These are phyloP conservation scores for Torymus aiolomorphi DNA, from an alignment of 2,888 invertebrate genomes.

Conservation along the genomic window DNA sequence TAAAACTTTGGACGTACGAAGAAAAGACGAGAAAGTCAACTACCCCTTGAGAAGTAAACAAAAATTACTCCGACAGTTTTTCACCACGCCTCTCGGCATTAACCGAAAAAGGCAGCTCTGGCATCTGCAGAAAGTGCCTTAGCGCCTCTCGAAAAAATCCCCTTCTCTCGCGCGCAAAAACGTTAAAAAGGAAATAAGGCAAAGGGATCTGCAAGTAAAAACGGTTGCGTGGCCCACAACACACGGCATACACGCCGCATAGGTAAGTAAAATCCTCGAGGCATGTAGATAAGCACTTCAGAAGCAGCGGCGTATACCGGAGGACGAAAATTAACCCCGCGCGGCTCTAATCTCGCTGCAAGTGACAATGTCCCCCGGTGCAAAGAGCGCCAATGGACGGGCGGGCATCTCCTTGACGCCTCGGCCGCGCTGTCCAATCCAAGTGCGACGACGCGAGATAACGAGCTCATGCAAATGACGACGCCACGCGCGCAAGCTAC, in stretches of 20 bases:
- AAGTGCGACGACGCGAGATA: conserved; percentile 41
- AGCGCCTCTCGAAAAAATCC: no score
- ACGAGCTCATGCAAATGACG: conserved; percentile 48
- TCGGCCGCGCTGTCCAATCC: conserved; percentile 22
- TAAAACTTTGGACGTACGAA: no score
- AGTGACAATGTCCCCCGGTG: conserved; percentile 38
- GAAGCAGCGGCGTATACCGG: neutral
- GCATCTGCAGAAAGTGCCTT: no score
- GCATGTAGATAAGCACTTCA: conserved; percentile 42
- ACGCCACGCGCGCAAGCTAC: neutral
- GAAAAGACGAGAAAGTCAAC: no score
- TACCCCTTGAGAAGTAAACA: no score
- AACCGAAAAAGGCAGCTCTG: no score
- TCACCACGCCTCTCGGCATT: no score
- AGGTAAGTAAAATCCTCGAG: neutral
- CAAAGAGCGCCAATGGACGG: no score
- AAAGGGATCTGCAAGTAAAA: conserved; percentile 27
- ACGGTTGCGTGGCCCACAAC: neutral
- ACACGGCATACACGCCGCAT: neutral
- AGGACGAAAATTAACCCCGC: conserved; percentile 39
- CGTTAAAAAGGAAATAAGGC: neutral
- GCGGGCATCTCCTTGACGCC: conserved; percentile 32
- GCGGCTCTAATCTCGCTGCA: conserved; percentile 37
- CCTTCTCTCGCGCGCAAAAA: no score
- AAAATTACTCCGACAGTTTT: no score